Percentiles rank a stretch among this genome's conserved stretches.
phyloP scores from a whole-genome alignment of 1,140 invertebrate genomes.

The Cyclina sinensis region DNA sequence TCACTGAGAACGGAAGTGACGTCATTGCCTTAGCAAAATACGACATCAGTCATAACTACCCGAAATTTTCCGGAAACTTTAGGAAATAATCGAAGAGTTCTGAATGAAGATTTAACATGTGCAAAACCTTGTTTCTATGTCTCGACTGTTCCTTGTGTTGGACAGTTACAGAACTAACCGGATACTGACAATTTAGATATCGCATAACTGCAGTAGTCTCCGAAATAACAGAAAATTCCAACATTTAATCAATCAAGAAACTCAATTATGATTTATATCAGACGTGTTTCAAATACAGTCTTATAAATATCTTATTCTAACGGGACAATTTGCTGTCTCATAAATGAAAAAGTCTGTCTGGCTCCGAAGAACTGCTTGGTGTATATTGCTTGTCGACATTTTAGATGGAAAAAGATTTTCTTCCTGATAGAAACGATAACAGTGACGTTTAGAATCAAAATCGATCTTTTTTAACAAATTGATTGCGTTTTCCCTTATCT shows the following conservation, averaged over 20 bases:
- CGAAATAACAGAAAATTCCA: background rate
- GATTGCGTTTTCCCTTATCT: too few species aligned
- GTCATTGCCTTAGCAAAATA: too few species aligned
- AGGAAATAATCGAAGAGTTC: too few species aligned
- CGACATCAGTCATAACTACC: too few species aligned
- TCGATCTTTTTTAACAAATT: background rate
- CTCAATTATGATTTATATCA: background rate
- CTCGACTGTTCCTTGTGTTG: too few species aligned
- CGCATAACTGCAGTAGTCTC: background rate
- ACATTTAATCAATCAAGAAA: background rate
- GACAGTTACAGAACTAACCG: too few species aligned
- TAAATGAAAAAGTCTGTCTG: slow-evolving; percentile 15
- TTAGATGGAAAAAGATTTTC: background rate
- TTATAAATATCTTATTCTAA: slow-evolving; percentile 16
- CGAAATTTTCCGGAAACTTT: too few species aligned
- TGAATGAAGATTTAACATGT: too few species aligned
- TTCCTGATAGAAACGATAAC: slow-evolving; percentile 1
- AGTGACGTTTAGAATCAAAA: background rate
- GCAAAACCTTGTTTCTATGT: too few species aligned
- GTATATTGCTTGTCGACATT: background rate
- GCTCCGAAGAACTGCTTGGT: background rate
- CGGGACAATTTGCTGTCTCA: background rate
- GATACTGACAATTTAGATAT: background rate
- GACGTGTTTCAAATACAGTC: background rate
- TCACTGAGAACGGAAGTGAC: too few species aligned